These are phyloP conservation scores for Ceyx erithaca DNA, from an alignment of 2,797 vertebrate species.

Conservation along the genomic window DNA sequence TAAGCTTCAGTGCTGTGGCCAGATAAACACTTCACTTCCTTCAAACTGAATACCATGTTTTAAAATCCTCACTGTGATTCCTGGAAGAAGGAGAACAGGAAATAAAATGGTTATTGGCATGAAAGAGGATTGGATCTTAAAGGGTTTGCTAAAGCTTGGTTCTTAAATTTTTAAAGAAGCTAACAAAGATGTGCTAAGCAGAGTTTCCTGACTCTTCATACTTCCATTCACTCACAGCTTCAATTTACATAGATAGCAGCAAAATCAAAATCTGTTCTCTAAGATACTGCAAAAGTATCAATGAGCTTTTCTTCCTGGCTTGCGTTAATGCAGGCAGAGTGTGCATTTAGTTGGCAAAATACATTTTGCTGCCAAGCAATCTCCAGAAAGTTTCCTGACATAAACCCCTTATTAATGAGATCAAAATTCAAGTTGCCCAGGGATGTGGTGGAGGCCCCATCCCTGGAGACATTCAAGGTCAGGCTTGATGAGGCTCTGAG, in stretches of 20 bases:
- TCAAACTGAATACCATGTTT: not conserved
- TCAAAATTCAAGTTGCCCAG: not conserved
- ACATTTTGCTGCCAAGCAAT: not conserved
- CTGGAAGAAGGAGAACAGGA: not conserved
- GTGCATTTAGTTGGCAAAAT: not conserved
- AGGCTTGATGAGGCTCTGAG: too few species aligned
- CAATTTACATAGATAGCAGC: not conserved
- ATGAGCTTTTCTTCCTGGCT: not conserved
- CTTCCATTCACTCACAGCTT: not conserved
- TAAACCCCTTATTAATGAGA: not conserved
- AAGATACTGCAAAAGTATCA: not conserved
- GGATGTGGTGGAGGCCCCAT: too few species aligned
- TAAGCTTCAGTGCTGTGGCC: not conserved
- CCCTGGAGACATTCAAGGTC: too few species aligned
- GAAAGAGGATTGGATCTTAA: not conserved
- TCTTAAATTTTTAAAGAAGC: not conserved
- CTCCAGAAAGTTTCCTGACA: not conserved
- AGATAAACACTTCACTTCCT: conserved; percentile 11
- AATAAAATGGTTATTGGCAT: not conserved
- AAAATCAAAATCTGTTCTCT: conserved; percentile 10
- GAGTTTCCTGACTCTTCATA: not conserved
- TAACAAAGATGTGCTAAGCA: not conserved
- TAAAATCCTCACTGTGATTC: not conserved
- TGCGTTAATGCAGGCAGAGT: not conserved
- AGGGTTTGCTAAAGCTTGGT: not conserved